Evolutionary conservation across 2,797 vertebrate species (phyloP).

Genomic region (Halcyon badia): DNA sequence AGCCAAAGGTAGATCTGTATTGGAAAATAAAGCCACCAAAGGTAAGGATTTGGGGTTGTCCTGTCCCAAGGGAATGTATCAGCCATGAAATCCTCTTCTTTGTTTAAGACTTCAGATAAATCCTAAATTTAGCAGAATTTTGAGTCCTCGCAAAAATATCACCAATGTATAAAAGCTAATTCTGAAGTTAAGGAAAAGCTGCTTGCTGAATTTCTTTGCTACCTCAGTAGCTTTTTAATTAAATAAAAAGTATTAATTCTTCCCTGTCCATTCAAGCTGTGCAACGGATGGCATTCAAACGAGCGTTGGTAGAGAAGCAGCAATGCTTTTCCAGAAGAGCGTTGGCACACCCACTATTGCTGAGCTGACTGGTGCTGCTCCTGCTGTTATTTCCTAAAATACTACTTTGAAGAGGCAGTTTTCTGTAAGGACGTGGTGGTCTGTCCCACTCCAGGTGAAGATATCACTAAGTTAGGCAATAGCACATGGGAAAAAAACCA

Average conservation of each 20-base stretch:
- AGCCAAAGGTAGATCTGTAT: neutral
- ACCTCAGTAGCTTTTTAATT: conserved; percentile 36
- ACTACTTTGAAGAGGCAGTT: neutral
- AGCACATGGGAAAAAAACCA: neutral
- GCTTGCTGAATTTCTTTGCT: neutral
- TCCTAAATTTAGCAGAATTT: neutral
- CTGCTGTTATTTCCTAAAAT: neutral
- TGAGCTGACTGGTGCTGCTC: neutral
- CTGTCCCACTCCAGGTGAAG: neutral
- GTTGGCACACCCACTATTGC: neutral
- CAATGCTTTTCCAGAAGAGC: neutral
- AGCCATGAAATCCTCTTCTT: neutral
- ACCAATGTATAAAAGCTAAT: neutral
- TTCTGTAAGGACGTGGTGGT: neutral
- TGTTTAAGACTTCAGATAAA: neutral
- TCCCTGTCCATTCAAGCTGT: conserved; percentile 2
- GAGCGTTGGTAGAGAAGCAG: neutral
- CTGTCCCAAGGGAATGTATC: neutral
- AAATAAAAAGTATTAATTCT: conserved; percentile 29
- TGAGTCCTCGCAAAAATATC: neutral
- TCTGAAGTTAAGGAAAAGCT: neutral
- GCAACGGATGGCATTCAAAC: neutral
- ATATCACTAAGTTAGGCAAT: neutral
- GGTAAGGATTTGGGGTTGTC: neutral
- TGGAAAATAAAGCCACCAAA: neutral